Base-by-base conservation (phyloP, 2,888 invertebrate genomes). In the Cinara cedri region DNA sequence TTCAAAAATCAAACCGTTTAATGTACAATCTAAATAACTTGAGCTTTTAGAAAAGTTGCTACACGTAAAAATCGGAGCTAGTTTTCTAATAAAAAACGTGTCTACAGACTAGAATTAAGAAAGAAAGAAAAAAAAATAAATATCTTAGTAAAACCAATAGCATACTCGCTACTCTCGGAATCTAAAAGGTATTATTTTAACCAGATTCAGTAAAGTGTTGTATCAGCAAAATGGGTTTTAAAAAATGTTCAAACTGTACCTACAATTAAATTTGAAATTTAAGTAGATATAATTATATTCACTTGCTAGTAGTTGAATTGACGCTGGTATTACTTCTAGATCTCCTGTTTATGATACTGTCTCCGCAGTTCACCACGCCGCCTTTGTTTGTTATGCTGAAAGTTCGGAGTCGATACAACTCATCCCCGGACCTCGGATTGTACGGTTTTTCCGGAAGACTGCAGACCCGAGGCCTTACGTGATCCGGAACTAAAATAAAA, bases 351-450 rank as follows among this genome's bases (percentile, higher is more conserved):
- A 94, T 93, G 84, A 95, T 93, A 80, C 93, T 93, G 87, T 95
- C 95, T 0, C 95, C 95, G 83, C 94, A 93, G 87, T 95, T 95
- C 83, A 95, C 93, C 46, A 95, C 93, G 19, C 92, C 91, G 0
- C 95, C 95, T 86, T 94, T 94, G 85, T 92, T 93, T 74, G 93
- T 93, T 85, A 95, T 95, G 85, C 93, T 93, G 88, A 95, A 95
- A 81, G 92, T 94, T 1, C 95, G 87, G 81, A 95, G 88, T 46
- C 94, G 89, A 87, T 95, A 95, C 80, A 95, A 89, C 86, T 95
- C 94, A 84, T 94, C 94, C 63, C 93, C 92, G 19, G 90, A 89
- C 1, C 93, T 89, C 19, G 94, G 94, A 87, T 94, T 94, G 88
- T 93, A 93, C 0, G 93, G 91, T 85, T 94, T 92, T 87, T 94